Evolutionary conservation across 1,140 invertebrate species (phyloP), one percentile per base, ranked within the genome.

Genomic region (Formica exsecta): DNA sequence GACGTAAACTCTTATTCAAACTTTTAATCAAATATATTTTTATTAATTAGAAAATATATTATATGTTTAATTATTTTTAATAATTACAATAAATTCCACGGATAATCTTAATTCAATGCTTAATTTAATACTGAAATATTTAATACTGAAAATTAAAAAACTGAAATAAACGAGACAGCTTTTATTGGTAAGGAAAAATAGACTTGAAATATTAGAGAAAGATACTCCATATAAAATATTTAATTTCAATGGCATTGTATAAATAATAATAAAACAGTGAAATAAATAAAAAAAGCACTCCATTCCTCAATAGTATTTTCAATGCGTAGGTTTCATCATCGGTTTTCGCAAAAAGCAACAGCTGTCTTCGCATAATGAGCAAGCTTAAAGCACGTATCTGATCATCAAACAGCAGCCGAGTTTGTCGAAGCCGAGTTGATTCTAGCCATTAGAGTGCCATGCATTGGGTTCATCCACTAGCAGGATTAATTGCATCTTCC

Each of bases 391-490:
- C 65, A 57, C 65, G 51, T 41, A 22, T 32, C 48, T 61, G 38
- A 64, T 65, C 61, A 25, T 48, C 74, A 71, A 59, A 57, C 85
- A 38, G 44, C 59, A 41, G 25, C n/a, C n/a, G 64, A 87, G 74
- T 87, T 87, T 61, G 85, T 44, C 11, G 54, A 75, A 25, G 41
- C 59, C 2, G 54, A 62, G 57, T 87, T 87, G 74, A 86, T 74
- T 86, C 19, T 70, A 51, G 41, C 59, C 48, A 86, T 87, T 87
- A 87, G 66, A 64, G 38, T 16, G 25, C 54, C 22, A 38, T 38
- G 59, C 44, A 81, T 62, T 54, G 11, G 38, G 36, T 61, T 85
- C 61, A 66, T 59, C 48, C 25, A 62, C 25, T 48, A 7, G 19
- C 9, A 29, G 25, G 25, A 41, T 73, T 75, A 61, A 85, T 68